Evolutionary conservation across 35 echinoderm and acorn worm species (phyloP).

Genomic region (Amphiura filiformis): DNA sequence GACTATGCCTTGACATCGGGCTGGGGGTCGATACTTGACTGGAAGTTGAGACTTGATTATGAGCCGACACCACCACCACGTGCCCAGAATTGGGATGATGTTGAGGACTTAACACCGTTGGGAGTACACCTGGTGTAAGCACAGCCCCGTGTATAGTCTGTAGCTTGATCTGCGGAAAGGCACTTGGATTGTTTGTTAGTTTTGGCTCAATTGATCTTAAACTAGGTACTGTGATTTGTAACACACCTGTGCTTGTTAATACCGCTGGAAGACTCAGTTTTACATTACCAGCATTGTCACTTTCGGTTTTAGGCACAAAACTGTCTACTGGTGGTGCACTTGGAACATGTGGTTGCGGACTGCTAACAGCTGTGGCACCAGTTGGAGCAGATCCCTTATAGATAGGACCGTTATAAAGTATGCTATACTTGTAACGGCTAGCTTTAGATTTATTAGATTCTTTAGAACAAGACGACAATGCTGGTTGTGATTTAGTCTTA

Average conservation of each 20-base stretch:
- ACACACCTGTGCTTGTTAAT: conserved; percentile 18
- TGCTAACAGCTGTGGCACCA: no score
- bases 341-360: background rate
- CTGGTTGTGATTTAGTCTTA: background rate
- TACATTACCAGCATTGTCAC: conserved; percentile 14
- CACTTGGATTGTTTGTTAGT: background rate
- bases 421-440: conserved; percentile 94
- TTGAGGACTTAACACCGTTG: background rate
- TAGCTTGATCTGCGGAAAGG: background rate
- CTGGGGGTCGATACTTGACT: no score
- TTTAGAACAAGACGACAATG: background rate
- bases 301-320: conserved; percentile 4
- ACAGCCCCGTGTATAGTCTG: background rate
- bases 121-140: background rate
- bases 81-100: conserved; percentile 2
- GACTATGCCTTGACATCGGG: no score
- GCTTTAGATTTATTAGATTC: conserved; percentile 57
- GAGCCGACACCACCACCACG: background rate
- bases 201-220: background rate
- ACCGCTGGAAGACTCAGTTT: conserved; percentile 17
- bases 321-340: background rate
- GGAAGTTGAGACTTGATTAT: background rate
- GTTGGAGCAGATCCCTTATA: background rate
- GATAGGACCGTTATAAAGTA: conserved; percentile 62
- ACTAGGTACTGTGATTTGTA: conserved; percentile 38